Evolutionary conservation across 2,113 vertebrate species (phyloP).

Genomic region (Heterocephalus glaber): DNA sequence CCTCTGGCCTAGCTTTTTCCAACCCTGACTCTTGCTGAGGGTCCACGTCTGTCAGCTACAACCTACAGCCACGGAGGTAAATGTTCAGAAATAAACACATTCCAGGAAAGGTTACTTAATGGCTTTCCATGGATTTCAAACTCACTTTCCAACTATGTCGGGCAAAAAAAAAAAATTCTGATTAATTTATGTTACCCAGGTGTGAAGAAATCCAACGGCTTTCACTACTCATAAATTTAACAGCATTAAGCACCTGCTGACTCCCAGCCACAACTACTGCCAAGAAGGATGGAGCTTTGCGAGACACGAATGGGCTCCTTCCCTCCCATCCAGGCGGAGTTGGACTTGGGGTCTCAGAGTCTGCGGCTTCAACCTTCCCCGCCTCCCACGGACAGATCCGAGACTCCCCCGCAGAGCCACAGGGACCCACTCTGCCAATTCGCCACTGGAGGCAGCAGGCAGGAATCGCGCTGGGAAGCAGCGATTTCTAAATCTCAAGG

Average conservation of each 20-base stretch:
- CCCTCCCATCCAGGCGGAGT: slow-evolving; percentile 71
- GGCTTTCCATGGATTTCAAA: slow-evolving; percentile 81
- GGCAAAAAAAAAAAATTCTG: slow-evolving; percentile 56
- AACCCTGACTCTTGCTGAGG: slow-evolving; percentile 9
- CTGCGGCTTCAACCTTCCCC: slow-evolving; percentile 57
- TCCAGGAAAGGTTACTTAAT: slow-evolving; percentile 77
- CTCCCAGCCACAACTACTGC: slow-evolving; percentile 82
- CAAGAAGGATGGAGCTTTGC: slow-evolving; percentile 83
- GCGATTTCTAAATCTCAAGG: slow-evolving; percentile 46
- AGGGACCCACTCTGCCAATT: slow-evolving; percentile 58
- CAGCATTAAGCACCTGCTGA: slow-evolving; percentile 89
- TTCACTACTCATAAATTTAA: slow-evolving; percentile 88
- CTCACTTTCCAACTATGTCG: slow-evolving; percentile 71
- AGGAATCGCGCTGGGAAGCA: not conserved
- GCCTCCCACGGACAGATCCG: slow-evolving; percentile 41
- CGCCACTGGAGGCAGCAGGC: not conserved
- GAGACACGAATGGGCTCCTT: slow-evolving; percentile 81
- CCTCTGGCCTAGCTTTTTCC: not conserved
- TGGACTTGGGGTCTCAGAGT: slow-evolving; percentile 55
- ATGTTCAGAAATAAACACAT: slow-evolving; percentile 74
- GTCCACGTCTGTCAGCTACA: not conserved
- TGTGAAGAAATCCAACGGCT: slow-evolving; percentile 87
- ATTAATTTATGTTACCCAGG: slow-evolving; percentile 88
- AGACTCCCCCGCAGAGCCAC: not conserved
- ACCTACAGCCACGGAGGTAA: slow-evolving; percentile 60